Conservation (phyloP, 2,888 invertebrate species). For the Tortricodes alternella region DNA sequence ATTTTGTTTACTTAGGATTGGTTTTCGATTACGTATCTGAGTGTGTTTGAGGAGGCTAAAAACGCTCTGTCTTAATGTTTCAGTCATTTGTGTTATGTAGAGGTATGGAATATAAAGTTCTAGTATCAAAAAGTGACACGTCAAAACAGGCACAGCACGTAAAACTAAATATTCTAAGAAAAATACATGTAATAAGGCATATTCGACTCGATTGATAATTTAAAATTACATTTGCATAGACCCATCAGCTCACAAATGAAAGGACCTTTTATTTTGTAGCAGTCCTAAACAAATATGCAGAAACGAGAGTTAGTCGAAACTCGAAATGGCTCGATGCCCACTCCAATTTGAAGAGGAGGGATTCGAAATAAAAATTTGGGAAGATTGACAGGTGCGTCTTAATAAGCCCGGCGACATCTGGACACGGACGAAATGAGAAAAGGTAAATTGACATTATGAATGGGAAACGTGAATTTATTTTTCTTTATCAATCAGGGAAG, state of each 20-base stretch:
- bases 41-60: constrained; percentile 24
- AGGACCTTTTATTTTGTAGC: constrained; percentile 45
- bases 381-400: constrained; percentile 83
- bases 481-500: constrained; percentile 32
- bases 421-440: constrained; percentile 71
- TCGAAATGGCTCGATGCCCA: constrained; percentile 52
- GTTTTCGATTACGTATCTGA: constrained; percentile 40
- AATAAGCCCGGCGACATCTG: constrained; percentile 78
- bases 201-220: constrained; percentile 16
- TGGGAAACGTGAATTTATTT: constrained; percentile 39
- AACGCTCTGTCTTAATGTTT: constrained; percentile 21
- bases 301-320: constrained; percentile 31
- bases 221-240: constrained; percentile 29
- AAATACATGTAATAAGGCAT: too few species aligned
- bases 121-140: too few species aligned
- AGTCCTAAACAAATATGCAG: constrained; percentile 41
- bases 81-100: constrained; percentile 8
- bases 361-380: constrained; percentile 70
- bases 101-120: not conserved
- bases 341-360: constrained; percentile 65
- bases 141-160: too few species aligned
- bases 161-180: too few species aligned
- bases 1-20: constrained; percentile 77
- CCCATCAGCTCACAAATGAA: constrained; percentile 66
- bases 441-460: constrained; percentile 73